Base-by-base conservation (phyloP, 1,140 invertebrate genomes). In the Tachypleus tridentatus region DNA sequence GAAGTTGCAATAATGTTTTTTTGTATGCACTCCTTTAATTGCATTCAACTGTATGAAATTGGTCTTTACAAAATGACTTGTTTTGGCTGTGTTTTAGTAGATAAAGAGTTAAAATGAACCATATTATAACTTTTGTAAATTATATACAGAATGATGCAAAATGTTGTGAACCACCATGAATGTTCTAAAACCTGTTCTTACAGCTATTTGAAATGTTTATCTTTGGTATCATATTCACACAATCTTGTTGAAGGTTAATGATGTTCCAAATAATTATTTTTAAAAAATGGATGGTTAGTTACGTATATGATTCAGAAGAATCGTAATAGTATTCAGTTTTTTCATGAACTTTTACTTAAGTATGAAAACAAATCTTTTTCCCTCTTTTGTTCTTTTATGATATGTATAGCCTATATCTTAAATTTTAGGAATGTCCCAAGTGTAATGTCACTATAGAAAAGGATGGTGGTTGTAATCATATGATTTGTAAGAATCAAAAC, bases 381-480 rank as follows among this genome's bases (percentile, higher is more conserved):
- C 29, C 51, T 61, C 48, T 58, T 52, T 56, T 68, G 10, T 69
- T 4, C 48, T 10, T 50, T 11, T 29, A 11, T 49, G 60, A 48
- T 4, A 11, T n/a, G 9, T 63, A 4, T 29, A 29, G 29, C 29
- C 29, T 29, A 29, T 29, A 29, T 29, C 29, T 29, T 29, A 29
- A 29, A 11, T 62, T 68, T 56, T 69, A 85, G 82, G 96, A 98
- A 80, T 98, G 96, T 80, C 96, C 96, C 29, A 95, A 91, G 74
- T 99, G 96, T 80, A 94, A 95, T 76, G 93, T 96, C 3, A 98
- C 93, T 1, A 98, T 98, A 72, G 93, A 96, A 77, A 96, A 96
- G 78, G 93, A 98, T 79, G 96, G 96, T 57, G 96, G 96, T 49
- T 99, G 96, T 79, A 98, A 98, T 80, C 96, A 98, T 77, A 98